Conservation (phyloP, 2,113 vertebrate species). For the Mugil cephalus region DNA sequence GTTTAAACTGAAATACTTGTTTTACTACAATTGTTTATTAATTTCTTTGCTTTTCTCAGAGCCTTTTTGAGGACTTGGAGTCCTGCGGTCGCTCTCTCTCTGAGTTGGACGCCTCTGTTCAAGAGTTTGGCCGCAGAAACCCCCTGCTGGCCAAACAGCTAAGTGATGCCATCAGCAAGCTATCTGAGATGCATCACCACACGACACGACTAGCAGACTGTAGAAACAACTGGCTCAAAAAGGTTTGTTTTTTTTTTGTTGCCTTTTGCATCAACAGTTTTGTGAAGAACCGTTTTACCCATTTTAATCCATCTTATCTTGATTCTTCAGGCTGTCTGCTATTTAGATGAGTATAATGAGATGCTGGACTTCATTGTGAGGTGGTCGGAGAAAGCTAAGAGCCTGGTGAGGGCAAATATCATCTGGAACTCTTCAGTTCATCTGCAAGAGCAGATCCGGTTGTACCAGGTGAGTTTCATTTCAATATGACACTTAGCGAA, state of each 20-base stretch:
- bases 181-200: slow-evolving; percentile 90
- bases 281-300: neutral
- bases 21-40: neutral
- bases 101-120: slow-evolving; percentile 88
- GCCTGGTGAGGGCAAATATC: slow-evolving; percentile 88
- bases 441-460: slow-evolving; percentile 91
- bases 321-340: slow-evolving; percentile 83
- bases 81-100: slow-evolving; percentile 86
- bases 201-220: slow-evolving; percentile 88
- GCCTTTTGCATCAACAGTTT: no score
- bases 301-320: slow-evolving; percentile 18
- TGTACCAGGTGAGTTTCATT: slow-evolving; percentile 88
- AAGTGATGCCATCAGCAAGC: slow-evolving; percentile 86
- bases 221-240: slow-evolving; percentile 87
- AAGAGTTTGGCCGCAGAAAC: slow-evolving; percentile 90
- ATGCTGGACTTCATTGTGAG: slow-evolving; percentile 91
- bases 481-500: no score
- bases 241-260: slow-evolving; percentile 82
- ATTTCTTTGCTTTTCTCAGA: slow-evolving; percentile 67
- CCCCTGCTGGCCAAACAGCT: slow-evolving; percentile 88
- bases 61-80: slow-evolving; percentile 89
- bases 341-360: slow-evolving; percentile 93
- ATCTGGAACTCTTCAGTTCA: slow-evolving; percentile 91
- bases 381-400: slow-evolving; percentile 93
- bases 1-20: neutral